A percentile compares a stretch with the other conserved stretches of the same genome.
phyloP scores from a whole-genome alignment of 2,797 vertebrate species.

The Sandelia bainsii region DNA sequence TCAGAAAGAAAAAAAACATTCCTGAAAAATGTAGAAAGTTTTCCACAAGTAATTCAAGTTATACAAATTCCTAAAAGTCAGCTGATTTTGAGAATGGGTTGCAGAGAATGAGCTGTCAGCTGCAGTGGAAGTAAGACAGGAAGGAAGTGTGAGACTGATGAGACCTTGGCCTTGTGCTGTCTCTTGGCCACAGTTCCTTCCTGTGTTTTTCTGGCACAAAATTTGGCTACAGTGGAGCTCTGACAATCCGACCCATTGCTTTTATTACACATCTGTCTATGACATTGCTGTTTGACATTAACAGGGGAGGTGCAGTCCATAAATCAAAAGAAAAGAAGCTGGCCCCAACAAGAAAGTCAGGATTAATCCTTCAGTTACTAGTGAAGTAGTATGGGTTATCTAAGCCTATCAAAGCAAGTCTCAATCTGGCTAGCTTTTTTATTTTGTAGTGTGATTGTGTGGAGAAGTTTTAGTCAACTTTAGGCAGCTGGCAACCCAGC shows the following conservation, averaged over 20 bases:
- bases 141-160: constrained; percentile 59
- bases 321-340: background rate
- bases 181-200: constrained; percentile 52
- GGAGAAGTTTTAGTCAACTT: no score
- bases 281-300: background rate
- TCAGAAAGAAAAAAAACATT: no score
- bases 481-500: no score
- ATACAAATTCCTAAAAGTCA: constrained; percentile 31
- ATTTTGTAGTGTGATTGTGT: background rate
- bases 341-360: background rate
- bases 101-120: constrained; percentile 42
- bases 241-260: constrained; percentile 35
- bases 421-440: background rate
- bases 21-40: background rate
- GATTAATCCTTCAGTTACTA: background rate
- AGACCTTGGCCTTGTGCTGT: constrained; percentile 55
- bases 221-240: constrained; percentile 21
- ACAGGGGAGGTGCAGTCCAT: background rate
- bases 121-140: constrained; percentile 51
- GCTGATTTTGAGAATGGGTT: constrained; percentile 22
- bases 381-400: no score
- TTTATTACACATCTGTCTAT: constrained; percentile 32
- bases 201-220: constrained; percentile 59
- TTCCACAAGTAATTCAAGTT: constrained; percentile 1
- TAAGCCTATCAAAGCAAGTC: no score